phyloP scores from a whole-genome alignment of 2,113 vertebrate genomes.

The Aphelocoma coerulescens region DNA sequence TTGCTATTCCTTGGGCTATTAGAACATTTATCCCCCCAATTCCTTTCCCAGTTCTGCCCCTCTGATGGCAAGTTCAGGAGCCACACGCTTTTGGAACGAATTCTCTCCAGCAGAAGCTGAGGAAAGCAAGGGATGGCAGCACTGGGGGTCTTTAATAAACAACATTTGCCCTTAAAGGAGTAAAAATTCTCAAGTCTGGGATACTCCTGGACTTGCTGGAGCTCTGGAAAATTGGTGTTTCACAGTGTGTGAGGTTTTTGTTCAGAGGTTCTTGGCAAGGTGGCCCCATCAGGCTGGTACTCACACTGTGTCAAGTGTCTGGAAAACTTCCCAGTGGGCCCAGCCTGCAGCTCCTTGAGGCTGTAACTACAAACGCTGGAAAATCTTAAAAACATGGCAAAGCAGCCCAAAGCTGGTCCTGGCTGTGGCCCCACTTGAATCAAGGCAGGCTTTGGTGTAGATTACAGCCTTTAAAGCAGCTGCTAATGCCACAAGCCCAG shows the following conservation, averaged over 20 bases:
- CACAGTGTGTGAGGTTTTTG: not conserved
- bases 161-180: not conserved
- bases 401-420: not conserved
- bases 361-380: not conserved
- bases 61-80: not conserved
- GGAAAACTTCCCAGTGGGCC: conserved; percentile 7
- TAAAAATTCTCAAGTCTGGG: not conserved
- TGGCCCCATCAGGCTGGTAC: not conserved
- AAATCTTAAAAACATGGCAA: not conserved
- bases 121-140: not conserved
- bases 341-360: not conserved
- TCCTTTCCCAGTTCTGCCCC: not conserved
- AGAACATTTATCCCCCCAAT: fast-evolving
- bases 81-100: not conserved
- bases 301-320: not conserved
- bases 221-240: not conserved
- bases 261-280: not conserved
- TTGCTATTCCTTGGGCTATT: not conserved
- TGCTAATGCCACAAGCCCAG: conserved; percentile 6
- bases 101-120: not conserved
- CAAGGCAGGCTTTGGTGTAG: conserved; percentile 9
- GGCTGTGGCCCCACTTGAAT: not conserved
- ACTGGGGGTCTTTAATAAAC: not conserved
- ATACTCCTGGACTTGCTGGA: not conserved
- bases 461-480: conserved; percentile 23